Evolutionary conservation across 2,888 invertebrate genomes (phyloP), one percentile per base, ranked within the genome.

Genomic region (Phengaris arion): DNA sequence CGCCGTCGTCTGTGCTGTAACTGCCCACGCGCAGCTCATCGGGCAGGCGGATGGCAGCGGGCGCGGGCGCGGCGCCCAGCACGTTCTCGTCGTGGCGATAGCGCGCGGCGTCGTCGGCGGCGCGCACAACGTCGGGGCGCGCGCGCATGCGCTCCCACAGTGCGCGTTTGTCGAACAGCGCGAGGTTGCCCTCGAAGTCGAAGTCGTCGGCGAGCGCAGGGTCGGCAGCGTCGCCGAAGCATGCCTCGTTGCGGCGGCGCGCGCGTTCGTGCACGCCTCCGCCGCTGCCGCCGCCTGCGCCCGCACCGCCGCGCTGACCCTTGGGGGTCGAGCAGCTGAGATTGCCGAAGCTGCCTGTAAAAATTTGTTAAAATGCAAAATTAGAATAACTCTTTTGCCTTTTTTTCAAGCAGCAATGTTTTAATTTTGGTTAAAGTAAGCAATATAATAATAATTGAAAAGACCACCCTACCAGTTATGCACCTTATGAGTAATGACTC

Each of bases 181-280:
- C 98, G 76, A 98, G 94, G 93, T 98, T 98, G 79, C 97, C 98
- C 86, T 98, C 98, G 94, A 98, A 98, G 94, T 98, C 98, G 93
- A 98, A 98, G 83, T 98, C 98, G 85, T 96, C 94, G 80, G 91
- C 94, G 74, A 95, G 87, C 79, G 94, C 90, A 74, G 94, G 94
- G 75, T 95, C 95, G 80, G 96, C 96, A 10, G 95, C 91, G 68
- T 96, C 95, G 51, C 96, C 97, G 90, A 97, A 97, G 85, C 97
- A 97, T 76, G 96, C 96, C 85, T 97, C 96, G 87, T 96, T 96
- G 81, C 95, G 94, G 83, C 95, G 91, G 76, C 94, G 92, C 82
- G 90, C 91, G 83, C 90, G 93, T 77, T 87, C 88, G 77, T 81
- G 81, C 95, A 95, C 85, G 83, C 78, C 80, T 95, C 95, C 77